Base-by-base conservation (phyloP, 2,888 invertebrate species). In the Galeopsomyia nigrocyanea region DNA sequence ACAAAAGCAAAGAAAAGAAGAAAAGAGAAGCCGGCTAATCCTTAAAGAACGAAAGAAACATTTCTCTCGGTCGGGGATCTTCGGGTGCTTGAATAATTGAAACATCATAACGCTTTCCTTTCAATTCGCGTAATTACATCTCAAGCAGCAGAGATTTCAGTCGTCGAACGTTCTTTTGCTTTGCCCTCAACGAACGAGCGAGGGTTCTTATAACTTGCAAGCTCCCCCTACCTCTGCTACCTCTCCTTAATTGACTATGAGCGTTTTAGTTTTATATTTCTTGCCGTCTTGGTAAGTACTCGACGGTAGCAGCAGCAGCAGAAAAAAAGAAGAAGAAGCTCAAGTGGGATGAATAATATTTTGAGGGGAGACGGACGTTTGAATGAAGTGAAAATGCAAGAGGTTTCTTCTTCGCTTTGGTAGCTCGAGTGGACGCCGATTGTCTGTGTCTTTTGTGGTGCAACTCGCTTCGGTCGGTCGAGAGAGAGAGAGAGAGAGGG, bases 171-270 rank as follows among this genome's bases (percentile, higher is more conserved):
- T 39, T 39, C 39, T 39, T 39, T 10, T 39, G 39, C 39, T 39
- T 39, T 39, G 5, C 7, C 13, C 13, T 39, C 26, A 2, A 47
- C 50, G 26, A 68, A 68, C 63, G 57, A 47, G 64, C 49, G 64
- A 73, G 67, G 56, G 49, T 63, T 50, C 62, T 31, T 62, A 39
- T 39, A 39, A 39, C 47, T 39, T 49, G 49, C 19, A 63, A 63
- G 39, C 39, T 10, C 39, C 1, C 10, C 10, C 39, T 10, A 22
- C 57, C 13, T 46, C n/a, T 21, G 55, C 55, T 55, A 16, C 55
- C 17, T 22, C 60, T 31, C 58, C 67, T 74, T 70, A 74, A 74
- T 74, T 74, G 70, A 74, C 67, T 74, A 74, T 67, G 53, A 74
- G 74, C 70, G 69, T 69, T 73, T 26, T 69, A 69, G 69, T 73